These are phyloP conservation scores for Drosophila parabipectinata DNA, from an alignment of 1,140 invertebrate species.

Conservation along the genomic window DNA sequence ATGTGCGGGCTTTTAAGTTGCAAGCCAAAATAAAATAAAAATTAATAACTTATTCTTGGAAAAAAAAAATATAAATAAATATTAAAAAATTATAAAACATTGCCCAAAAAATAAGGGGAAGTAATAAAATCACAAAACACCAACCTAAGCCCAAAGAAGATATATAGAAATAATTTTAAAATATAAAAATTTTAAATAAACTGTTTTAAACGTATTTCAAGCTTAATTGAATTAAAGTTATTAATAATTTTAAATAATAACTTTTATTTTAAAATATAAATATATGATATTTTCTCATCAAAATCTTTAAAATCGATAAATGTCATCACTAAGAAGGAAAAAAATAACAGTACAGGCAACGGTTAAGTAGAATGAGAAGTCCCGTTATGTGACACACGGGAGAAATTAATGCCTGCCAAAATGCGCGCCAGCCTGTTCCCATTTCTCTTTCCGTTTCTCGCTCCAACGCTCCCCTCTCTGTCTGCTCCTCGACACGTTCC, in stretches of 20 bases:
- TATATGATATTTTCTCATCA: neutral
- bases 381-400: constrained; percentile 72
- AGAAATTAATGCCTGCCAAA: constrained; percentile 73
- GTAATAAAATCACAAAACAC: too few species aligned
- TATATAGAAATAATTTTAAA: neutral
- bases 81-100: neutral
- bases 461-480: neutral
- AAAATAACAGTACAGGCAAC: neutral
- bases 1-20: too few species aligned
- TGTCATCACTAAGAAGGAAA: neutral
- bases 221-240: too few species aligned
- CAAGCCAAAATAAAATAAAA: too few species aligned
- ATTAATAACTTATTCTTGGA: too few species aligned
- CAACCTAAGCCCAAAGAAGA: neutral
- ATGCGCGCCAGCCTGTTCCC: constrained; percentile 47
- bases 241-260: too few species aligned
- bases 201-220: too few species aligned
- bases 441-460: constrained; percentile 18
- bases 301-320: neutral
- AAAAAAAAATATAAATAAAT: too few species aligned
- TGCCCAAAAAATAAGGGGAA: neutral
- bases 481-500: constrained; percentile 46
- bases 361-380: constrained; percentile 18
- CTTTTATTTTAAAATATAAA: too few species aligned
- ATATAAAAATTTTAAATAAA: too few species aligned